Evolutionary conservation across 2,113 vertebrate species (phyloP).

Genomic region (Clarias gariepinus): DNA sequence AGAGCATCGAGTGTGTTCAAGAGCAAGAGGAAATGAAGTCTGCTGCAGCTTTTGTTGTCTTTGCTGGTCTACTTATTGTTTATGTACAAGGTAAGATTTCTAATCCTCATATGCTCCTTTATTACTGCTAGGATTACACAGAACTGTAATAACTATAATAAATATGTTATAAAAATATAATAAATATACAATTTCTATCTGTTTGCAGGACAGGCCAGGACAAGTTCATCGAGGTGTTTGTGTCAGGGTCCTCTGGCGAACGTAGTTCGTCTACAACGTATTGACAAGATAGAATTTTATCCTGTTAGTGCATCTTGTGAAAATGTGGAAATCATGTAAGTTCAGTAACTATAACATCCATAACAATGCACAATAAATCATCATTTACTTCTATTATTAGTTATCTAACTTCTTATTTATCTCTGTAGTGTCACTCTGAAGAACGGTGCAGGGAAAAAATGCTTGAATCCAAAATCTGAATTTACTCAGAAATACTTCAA

Average conservation of each 20-base stretch:
- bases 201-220: slow-evolving; percentile 22
- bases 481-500: slow-evolving; percentile 36
- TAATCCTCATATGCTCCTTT: background rate
- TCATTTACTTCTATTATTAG: background rate
- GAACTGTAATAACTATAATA: background rate
- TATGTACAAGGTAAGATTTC: background rate
- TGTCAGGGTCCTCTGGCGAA: slow-evolving; percentile 28
- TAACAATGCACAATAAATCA: background rate
- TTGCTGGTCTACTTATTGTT: too few relatives aligned
- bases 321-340: slow-evolving; percentile 48
- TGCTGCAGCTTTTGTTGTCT: too few relatives aligned
- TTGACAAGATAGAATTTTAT: slow-evolving; percentile 45
- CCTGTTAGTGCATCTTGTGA: slow-evolving; percentile 34
- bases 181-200: background rate
- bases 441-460: slow-evolving; percentile 34
- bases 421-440: slow-evolving; percentile 48
- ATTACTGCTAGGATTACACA: background rate
- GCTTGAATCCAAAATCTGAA: slow-evolving; percentile 43
- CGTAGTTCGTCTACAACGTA: background rate
- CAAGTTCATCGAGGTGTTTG: slow-evolving; percentile 27
- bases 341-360: background rate
- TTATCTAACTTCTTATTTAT: background rate
- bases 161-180: too few relatives aligned
- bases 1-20: background rate
- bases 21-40: background rate